phyloP scores from a whole-genome alignment of 2,797 vertebrate genomes.

The Neomorphus geoffroyi region DNA sequence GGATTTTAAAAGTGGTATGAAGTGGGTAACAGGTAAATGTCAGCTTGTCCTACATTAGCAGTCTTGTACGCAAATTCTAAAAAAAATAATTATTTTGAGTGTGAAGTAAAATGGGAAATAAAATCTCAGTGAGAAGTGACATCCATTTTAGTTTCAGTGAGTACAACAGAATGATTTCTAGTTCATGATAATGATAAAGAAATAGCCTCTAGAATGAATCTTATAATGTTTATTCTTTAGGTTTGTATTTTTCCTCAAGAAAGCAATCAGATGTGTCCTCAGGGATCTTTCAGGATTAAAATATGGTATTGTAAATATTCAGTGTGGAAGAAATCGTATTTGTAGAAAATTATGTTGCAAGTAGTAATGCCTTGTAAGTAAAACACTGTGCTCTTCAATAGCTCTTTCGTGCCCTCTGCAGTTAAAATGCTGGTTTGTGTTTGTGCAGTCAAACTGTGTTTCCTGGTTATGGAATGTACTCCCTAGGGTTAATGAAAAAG shows the following conservation, averaged over 20 bases:
- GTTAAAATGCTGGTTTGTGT: constrained; percentile 8
- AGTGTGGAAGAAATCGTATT: not conserved
- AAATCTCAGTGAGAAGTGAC: not conserved
- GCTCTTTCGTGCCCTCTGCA: constrained; percentile 68
- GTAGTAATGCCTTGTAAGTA: not conserved
- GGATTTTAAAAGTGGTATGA: not conserved
- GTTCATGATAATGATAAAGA: not conserved
- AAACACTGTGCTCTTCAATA: not conserved
- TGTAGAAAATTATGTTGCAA: not conserved
- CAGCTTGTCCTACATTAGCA: not conserved
- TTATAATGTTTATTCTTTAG: not conserved
- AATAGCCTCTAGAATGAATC: not conserved
- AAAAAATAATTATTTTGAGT: not conserved
- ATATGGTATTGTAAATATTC: not conserved
- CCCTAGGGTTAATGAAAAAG: not conserved
- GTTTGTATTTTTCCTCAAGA: not conserved
- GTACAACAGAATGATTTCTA: not conserved
- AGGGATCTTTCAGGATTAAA: not conserved
- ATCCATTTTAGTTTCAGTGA: not conserved
- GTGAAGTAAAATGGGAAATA: not conserved
- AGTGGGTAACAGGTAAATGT: not conserved
- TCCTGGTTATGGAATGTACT: not conserved
- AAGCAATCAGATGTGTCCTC: not conserved
- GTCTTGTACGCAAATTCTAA: not conserved
- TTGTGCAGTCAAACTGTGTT: not conserved